A percentile compares a stretch with the other conserved stretches of the same genome.
phyloP scores from a whole-genome alignment of 2,888 invertebrate species.

The Ferrisia virgata region DNA sequence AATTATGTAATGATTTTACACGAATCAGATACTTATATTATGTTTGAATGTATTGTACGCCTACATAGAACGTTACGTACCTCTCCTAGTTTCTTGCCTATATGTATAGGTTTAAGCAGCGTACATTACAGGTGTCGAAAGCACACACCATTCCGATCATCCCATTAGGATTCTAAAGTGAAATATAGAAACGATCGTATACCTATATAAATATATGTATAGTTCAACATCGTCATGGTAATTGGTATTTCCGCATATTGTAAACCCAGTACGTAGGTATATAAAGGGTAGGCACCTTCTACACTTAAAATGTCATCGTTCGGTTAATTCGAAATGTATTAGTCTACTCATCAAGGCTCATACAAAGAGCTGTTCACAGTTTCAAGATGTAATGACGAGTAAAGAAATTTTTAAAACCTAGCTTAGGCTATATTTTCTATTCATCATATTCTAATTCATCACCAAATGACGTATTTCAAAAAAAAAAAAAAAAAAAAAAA shows the following conservation, averaged over 20 bases:
- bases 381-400: not conserved
- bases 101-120: too few relatives aligned
- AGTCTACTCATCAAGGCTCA: not conserved
- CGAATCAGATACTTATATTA: not conserved
- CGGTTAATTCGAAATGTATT: slow-evolving; percentile 8
- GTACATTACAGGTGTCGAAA: not conserved
- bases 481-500: not conserved
- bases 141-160: not conserved
- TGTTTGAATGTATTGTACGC: not conserved
- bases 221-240: not conserved
- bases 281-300: not conserved
- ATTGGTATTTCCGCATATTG: not conserved
- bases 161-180: not conserved
- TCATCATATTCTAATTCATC: slow-evolving; percentile 15
- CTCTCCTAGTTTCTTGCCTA: too few relatives aligned
- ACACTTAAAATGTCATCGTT: not conserved
- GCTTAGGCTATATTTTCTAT: not conserved
- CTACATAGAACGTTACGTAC: too few relatives aligned
- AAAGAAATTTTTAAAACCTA: not conserved
- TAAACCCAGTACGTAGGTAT: too few relatives aligned
- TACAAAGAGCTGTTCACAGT: not conserved
- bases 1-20: not conserved
- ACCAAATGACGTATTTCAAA: not conserved
- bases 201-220: too few relatives aligned
- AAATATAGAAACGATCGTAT: not conserved